phyloP scores from a whole-genome alignment of 2,888 invertebrate species.

The Oscheius sp. region DNA sequence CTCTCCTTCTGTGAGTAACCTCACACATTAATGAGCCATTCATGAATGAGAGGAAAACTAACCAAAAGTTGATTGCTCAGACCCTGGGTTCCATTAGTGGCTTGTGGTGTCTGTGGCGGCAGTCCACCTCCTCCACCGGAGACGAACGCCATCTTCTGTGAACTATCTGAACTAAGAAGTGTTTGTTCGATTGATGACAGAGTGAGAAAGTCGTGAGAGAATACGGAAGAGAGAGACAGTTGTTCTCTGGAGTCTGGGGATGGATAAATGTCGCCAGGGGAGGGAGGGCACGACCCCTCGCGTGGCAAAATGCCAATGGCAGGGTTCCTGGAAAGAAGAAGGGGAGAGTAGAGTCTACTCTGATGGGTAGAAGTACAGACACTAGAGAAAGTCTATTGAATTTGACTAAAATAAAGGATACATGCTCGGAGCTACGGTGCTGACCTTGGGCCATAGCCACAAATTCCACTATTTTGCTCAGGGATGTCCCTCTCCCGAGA shows the following conservation, averaged over 20 bases:
- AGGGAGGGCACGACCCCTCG: background rate
- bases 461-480: no score
- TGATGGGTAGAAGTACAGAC: background rate
- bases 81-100: constrained; percentile 1
- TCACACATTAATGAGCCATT: no score
- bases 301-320: constrained; percentile 31
- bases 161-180: constrained; percentile 6
- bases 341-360: background rate
- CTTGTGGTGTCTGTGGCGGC: constrained; percentile 43
- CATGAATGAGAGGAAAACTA: background rate
- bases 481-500: no score
- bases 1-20: background rate
- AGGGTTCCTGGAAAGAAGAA: constrained; percentile 5
- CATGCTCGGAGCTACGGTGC: no score
- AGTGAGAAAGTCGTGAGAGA: background rate
- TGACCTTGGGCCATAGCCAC: no score
- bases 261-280: constrained; percentile 9
- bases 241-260: constrained; percentile 23
- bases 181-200: no score
- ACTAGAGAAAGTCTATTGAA: background rate
- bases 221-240: constrained; percentile 5
- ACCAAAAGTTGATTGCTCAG: constrained; percentile 21
- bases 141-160: constrained; percentile 46
- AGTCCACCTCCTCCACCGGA: constrained; percentile 51
- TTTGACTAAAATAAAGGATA: no score